Evolutionary conservation across 2,113 vertebrate species (phyloP).

Genomic region (Petromus typicus): DNA sequence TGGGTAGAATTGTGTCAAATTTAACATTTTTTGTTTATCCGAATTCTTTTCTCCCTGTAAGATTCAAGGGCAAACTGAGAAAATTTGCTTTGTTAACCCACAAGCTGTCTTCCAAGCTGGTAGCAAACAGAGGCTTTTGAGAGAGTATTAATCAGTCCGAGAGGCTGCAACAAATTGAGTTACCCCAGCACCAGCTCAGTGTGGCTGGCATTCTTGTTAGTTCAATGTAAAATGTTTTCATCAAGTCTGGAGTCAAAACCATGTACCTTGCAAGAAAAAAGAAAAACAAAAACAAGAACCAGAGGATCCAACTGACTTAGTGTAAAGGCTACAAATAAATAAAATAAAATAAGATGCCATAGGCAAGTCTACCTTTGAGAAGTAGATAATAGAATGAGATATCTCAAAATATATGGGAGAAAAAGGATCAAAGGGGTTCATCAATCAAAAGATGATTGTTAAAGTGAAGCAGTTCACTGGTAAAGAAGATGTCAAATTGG

Average conservation of each 20-base stretch:
- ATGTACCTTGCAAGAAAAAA: constrained; percentile 32
- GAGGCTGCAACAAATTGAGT: background rate
- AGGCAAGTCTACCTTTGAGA: background rate
- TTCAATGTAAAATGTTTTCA: constrained; percentile 50
- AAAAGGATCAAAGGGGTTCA: background rate
- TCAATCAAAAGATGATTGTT: background rate
- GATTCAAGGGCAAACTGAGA: constrained; percentile 49
- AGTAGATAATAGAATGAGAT: background rate
- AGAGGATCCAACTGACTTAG: background rate
- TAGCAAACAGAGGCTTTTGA: background rate
- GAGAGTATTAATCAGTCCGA: background rate
- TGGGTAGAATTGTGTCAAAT: constrained; percentile 6
- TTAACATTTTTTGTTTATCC: constrained; percentile 64
- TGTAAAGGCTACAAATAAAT: constrained; percentile 47
- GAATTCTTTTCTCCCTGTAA: background rate
- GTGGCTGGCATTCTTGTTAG: constrained; percentile 16
- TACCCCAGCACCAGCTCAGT: background rate
- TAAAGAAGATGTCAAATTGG: background rate
- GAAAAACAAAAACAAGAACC: background rate
- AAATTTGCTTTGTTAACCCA: constrained; percentile 62
- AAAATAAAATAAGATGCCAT: background rate
- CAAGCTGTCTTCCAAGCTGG: constrained; percentile 30
- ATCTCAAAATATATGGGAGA: background rate
- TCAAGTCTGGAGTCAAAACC: constrained; percentile 22
- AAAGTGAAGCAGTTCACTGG: background rate